Evolutionary conservation across 1,140 invertebrate genomes (phyloP), one percentile per base, ranked within the genome.

Genomic region (Dendroctonus ponderosae): DNA sequence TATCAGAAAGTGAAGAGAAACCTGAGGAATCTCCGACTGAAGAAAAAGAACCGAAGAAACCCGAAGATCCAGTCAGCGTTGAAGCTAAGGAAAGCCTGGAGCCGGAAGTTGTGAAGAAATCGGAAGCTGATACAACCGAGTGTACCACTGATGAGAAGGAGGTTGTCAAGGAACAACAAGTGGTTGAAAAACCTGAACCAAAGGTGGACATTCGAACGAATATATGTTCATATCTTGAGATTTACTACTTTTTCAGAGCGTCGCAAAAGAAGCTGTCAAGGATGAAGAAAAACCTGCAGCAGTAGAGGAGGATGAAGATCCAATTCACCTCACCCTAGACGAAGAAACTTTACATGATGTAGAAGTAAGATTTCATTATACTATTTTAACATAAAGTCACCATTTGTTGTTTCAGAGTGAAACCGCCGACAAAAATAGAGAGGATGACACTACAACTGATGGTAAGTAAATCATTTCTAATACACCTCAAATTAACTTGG

Each of bases 271-370:
- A n/a, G 49, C 15, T 11, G 49, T 3, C 1, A 7, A 11, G 7
- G 40, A 2, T 42, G 42, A 46, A n/a, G 43, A 40, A 38, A 60
- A 70, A 40, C 11, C 43, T 11, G 59, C 54, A 50, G 59, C 54
- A 50, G 50, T 57, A 54, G 44, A 73, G 52, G 14, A 69, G 15
- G 70, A 71, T 57, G 67, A 65, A 37, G 67, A 69, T 49, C 64
- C 67, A 41, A 75, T 78, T 57, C 67, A 68, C 49, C 69, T 74
- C 60, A 77, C 69, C 48, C 67, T 71, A 46, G 75, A 78, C 64
- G 76, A 80, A 46, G 77, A 79, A 49, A 75, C 76, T 66, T 76
- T 79, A 40, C 77, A 77, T 69, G 76, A 77, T 50, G 76, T 80
- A 38, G 77, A 76, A 57, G 68, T 73, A 51, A 68, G 75, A 15